phyloP scores from a whole-genome alignment of 2,113 vertebrate species.

The Jaculus jaculus region DNA sequence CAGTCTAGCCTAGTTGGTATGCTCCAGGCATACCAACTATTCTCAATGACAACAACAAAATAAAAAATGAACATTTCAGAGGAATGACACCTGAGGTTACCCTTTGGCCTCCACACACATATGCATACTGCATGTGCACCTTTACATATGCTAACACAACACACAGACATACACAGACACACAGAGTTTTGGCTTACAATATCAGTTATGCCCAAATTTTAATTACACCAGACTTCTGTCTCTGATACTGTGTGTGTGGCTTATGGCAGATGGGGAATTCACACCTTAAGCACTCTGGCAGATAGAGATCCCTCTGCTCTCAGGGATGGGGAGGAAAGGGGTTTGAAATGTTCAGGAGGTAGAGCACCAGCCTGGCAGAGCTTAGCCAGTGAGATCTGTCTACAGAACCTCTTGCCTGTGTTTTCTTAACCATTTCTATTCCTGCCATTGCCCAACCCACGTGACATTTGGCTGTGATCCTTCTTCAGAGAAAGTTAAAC shows the following conservation, averaged over 20 bases:
- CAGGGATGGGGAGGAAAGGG: not conserved
- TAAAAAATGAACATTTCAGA: too few relatives aligned
- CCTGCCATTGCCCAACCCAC: not conserved
- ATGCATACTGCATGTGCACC: too few relatives aligned
- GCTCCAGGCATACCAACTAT: too few relatives aligned
- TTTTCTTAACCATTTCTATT: not conserved
- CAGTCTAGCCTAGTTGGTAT: too few relatives aligned
- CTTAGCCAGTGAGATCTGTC: not conserved
- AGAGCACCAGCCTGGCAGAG: not conserved
- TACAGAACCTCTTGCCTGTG: not conserved
- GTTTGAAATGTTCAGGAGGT: accelerated
- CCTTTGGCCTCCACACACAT: too few relatives aligned
- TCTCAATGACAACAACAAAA: too few relatives aligned
- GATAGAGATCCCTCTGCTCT: not conserved
- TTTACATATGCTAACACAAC: too few relatives aligned
- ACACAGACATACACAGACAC: too few relatives aligned
- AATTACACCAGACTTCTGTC: not conserved
- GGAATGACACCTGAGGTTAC: too few relatives aligned
- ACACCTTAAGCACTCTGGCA: too few relatives aligned
- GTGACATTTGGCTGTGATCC: not conserved
- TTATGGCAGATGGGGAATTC: not conserved
- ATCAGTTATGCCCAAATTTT: not conserved
- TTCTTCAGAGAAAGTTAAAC: not conserved
- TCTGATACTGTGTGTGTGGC: not conserved
- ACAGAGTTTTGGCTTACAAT: not conserved